Conservation (phyloP, 2,113 vertebrate species). For the Gymnocephalus cernua region DNA sequence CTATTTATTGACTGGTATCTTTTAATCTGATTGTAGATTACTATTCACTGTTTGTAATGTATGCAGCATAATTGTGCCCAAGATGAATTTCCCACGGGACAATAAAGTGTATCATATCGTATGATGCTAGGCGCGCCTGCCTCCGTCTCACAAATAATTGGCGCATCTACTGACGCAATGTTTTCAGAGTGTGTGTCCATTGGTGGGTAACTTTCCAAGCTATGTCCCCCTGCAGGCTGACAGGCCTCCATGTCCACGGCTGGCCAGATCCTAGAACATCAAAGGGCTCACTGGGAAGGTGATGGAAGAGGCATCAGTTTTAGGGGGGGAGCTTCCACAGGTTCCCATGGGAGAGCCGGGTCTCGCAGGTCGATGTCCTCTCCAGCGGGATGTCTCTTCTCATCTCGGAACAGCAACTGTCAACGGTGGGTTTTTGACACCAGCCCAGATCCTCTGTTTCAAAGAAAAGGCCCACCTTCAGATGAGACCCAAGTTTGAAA, state of each 20-base stretch:
- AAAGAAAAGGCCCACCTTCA: slow-evolving; percentile 65
- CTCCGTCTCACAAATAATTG: no score
- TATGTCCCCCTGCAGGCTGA: background rate
- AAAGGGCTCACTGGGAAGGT: slow-evolving; percentile 41
- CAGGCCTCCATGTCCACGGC: background rate
- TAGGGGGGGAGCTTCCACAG: background rate
- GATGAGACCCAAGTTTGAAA: slow-evolving; percentile 67
- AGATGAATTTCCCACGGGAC: no score
- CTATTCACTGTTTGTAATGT: no score
- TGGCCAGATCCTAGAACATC: slow-evolving; percentile 60
- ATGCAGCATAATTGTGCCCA: no score
- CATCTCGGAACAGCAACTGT: slow-evolving; percentile 57
- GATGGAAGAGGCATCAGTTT: slow-evolving; percentile 24
- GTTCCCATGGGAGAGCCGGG: slow-evolving; percentile 66
- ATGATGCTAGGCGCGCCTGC: no score
- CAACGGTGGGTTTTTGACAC: slow-evolving; percentile 61
- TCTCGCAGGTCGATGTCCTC: slow-evolving; percentile 33
- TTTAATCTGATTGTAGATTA: no score
- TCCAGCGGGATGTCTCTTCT: slow-evolving; percentile 28
- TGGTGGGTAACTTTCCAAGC: slow-evolving; percentile 10
- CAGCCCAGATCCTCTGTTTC: slow-evolving; percentile 57
- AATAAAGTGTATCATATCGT: no score
- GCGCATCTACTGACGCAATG: no score
- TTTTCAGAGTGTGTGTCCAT: background rate
- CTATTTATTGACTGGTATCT: no score